Percentiles rank a stretch among this genome's conserved stretches.
phyloP scores from a whole-genome alignment of 2,888 invertebrate genomes.

The Morpho achilles region DNA sequence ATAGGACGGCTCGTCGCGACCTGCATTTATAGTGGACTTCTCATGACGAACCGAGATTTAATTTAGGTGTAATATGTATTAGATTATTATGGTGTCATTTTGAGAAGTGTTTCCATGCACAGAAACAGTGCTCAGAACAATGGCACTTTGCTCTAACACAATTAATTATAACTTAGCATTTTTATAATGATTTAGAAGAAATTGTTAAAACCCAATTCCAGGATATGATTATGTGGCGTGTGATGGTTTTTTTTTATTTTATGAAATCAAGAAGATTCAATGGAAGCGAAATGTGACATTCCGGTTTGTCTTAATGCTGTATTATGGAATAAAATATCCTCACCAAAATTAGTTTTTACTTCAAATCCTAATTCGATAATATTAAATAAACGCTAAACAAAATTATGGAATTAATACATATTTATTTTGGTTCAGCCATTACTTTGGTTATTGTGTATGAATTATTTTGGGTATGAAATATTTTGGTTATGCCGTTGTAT shows the following conservation, averaged over 20 bases:
- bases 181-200: slow-evolving; percentile 77
- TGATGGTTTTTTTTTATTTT: slow-evolving; percentile 69
- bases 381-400: not conserved
- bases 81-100: slow-evolving; percentile 67
- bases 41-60: slow-evolving; percentile 71
- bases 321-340: slow-evolving; percentile 80
- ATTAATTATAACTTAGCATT: slow-evolving; percentile 78
- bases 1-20: slow-evolving; percentile 56
- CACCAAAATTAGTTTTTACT: slow-evolving; percentile 65
- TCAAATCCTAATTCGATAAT: slow-evolving; percentile 11
- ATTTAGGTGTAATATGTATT: slow-evolving; percentile 73
- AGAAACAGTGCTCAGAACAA: slow-evolving; percentile 61
- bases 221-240: slow-evolving; percentile 64
- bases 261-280: slow-evolving; percentile 60
- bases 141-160: slow-evolving; percentile 73
- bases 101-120: slow-evolving; percentile 59
- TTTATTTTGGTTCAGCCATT: not conserved
- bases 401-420: not conserved
- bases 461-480: too few species aligned
- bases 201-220: slow-evolving; percentile 67
- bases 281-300: slow-evolving; percentile 76
- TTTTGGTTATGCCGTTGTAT: too few species aligned
- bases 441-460: not conserved
- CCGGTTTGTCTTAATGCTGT: slow-evolving; percentile 79
- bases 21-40: slow-evolving; percentile 72